Evolutionary conservation across 2,113 vertebrate genomes (phyloP), one percentile per base, ranked within the genome.

Genomic region (Bombycilla garrulus): DNA sequence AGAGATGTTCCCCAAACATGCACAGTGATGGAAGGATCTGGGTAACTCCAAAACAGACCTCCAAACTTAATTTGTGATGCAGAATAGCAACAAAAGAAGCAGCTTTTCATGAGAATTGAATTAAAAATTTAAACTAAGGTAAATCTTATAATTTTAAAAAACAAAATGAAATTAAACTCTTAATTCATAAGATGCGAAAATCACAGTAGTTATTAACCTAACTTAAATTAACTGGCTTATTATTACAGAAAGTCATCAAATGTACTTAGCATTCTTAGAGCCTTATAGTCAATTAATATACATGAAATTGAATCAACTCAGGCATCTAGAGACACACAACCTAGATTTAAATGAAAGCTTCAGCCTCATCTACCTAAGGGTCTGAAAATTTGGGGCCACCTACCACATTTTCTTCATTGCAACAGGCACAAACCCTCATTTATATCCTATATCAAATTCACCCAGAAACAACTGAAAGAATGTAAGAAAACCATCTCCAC

Each of bases 241-340:
- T 95, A 96, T 86, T 94, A 90, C 3, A 93, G 81, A 95, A 96
- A 92, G 92, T 90, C 92, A 96, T 97, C 92, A 94, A 94, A 92
- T 81, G 92, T 93, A 90, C 85, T 96, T 94, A 94, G 92, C 65
- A 56, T 67, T 93, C 95, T 96, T 36, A 88, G 90, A 96, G 94
- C 79, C 82, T 78, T 71, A 64, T 21, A 90, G 82, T 84, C 93
- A 95, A 96, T 96, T 96, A 96, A 96, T 95, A 88, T 45, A 96
- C 82, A 94, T 65, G 92, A 95, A 97, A 97, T 88, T 93, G 94
- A 96, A 94, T 84, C 94, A 86, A 93, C 90, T 92, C 31, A 25
- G 91, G 88, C 94, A 96, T 71, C 95, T 78, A 72, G 95, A 96
- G 88, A 96, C 88, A 4, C 4, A 3, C 76, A 97, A 96, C 85